Conservation (phyloP, 2,797 vertebrate species). For the Darevskia nairensis region DNA sequence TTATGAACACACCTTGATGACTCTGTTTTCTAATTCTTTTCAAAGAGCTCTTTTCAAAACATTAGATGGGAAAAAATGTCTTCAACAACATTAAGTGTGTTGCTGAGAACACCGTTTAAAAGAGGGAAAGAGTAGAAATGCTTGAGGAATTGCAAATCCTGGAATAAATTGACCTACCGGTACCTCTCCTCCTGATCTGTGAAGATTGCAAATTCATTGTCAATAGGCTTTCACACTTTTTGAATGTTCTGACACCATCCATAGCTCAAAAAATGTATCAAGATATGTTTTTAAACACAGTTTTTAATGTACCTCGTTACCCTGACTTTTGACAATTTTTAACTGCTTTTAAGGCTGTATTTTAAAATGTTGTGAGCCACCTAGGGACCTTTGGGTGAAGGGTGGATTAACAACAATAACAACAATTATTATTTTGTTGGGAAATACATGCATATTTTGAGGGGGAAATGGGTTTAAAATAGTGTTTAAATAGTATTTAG, state of each 20-base stretch:
- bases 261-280: neutral
- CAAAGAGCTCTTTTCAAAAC: neutral
- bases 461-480: neutral
- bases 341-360: too few species aligned
- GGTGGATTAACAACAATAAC: too few species aligned
- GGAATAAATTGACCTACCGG: neutral
- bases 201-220: neutral
- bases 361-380: too few species aligned
- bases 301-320: too few species aligned
- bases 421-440: too few species aligned
- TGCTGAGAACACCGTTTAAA: conserved; percentile 11
- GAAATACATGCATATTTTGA: neutral
- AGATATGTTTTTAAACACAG: neutral
- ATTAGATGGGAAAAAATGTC: neutral
- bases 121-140: neutral
- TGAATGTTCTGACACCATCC: neutral
- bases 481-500: neutral
- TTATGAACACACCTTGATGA: neutral
- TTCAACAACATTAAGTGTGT: neutral
- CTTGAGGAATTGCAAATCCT: neutral
- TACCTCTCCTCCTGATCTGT: neutral
- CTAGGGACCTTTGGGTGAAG: too few species aligned
- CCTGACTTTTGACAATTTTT: too few species aligned
- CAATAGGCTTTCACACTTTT: neutral
- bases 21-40: conserved; percentile 33